These are phyloP conservation scores for Clistopyga incitator DNA, from an alignment of 2,888 invertebrate genomes.

Conservation along the genomic window DNA sequence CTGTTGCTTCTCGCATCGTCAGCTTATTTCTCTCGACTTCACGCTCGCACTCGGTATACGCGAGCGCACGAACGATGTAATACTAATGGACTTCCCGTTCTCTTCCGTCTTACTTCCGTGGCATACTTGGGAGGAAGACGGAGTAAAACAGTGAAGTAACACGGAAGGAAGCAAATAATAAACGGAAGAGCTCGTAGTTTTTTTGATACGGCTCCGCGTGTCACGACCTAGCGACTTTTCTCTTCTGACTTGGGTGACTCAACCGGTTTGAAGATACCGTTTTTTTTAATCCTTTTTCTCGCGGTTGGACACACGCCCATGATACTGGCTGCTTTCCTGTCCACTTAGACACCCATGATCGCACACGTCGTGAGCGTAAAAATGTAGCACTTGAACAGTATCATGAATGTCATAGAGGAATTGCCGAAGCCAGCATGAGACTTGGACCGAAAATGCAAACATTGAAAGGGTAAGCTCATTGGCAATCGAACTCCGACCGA, in stretches of 20 bases:
- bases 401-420: no score
- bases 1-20: slow-evolving; percentile 26
- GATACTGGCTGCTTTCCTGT: neutral
- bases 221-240: slow-evolving; percentile 21
- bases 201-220: slow-evolving; percentile 77
- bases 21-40: slow-evolving; percentile 31
- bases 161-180: slow-evolving; percentile 14
- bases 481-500: no score
- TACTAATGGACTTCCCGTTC: slow-evolving; percentile 43
- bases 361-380: neutral
- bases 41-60: slow-evolving; percentile 11
- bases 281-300: neutral
- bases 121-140: slow-evolving; percentile 3
- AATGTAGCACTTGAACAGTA: no score
- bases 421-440: no score
- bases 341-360: neutral
- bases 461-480: no score
- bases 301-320: neutral
- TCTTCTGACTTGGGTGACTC: slow-evolving; percentile 8
- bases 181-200: slow-evolving; percentile 46
- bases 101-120: slow-evolving; percentile 45
- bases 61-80: slow-evolving; percentile 41
- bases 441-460: no score
- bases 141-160: neutral
- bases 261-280: neutral